These are phyloP conservation scores for Lota lota DNA, from an alignment of 2,113 vertebrate species.

Conservation along the genomic window DNA sequence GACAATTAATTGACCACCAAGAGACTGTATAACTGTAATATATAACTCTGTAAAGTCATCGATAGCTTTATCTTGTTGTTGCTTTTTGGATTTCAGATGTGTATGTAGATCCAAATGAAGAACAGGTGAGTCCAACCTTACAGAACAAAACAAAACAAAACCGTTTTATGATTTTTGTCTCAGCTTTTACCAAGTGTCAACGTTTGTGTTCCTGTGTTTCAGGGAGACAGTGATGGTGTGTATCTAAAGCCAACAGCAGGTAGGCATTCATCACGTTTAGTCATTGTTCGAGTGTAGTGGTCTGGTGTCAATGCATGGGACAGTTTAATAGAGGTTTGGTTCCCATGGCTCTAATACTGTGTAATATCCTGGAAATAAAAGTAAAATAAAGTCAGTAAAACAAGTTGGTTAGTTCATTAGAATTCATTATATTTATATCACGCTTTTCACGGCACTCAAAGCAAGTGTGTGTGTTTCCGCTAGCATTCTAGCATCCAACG, in stretches of 20 bases:
- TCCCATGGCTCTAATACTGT: too few relatives aligned
- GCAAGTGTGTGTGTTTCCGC: too few relatives aligned
- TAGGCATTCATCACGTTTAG: conserved; percentile 21
- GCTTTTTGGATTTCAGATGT: conserved; percentile 65
- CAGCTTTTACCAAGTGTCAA: background rate
- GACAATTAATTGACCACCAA: conserved; percentile 1
- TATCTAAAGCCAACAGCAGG: conserved; percentile 70
- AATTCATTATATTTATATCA: too few relatives aligned
- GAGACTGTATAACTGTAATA: background rate
- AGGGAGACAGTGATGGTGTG: conserved; percentile 64
- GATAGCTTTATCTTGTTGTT: background rate
- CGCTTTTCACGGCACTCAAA: too few relatives aligned
- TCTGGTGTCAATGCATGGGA: too few relatives aligned
- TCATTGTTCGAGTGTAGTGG: too few relatives aligned
- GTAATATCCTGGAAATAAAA: too few relatives aligned
- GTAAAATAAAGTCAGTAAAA: too few relatives aligned
- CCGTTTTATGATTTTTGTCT: background rate
- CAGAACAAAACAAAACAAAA: background rate
- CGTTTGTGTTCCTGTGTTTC: conserved; percentile 34
- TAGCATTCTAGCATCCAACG: too few relatives aligned
- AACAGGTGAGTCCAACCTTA: conserved; percentile 52
- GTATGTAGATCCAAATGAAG: conserved; percentile 75
- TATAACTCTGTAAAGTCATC: background rate
- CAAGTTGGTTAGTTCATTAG: too few relatives aligned
- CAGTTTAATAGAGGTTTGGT: too few relatives aligned